phyloP scores from a whole-genome alignment of 2,888 invertebrate genomes.

The Andrena bucephala region DNA sequence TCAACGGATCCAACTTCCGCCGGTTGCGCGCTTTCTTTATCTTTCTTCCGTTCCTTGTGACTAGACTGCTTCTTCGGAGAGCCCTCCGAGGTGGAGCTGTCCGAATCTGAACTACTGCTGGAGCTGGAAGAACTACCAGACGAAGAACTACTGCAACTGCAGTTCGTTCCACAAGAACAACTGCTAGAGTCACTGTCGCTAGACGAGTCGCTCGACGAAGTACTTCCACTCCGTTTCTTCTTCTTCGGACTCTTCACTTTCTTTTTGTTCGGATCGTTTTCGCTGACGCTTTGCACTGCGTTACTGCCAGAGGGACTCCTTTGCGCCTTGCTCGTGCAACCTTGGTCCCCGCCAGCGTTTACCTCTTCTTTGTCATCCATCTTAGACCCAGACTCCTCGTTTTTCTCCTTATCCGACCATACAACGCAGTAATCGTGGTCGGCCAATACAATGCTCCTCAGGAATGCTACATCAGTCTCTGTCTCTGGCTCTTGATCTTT shows the following conservation, averaged over 20 bases:
- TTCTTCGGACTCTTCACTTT: slow-evolving; percentile 83
- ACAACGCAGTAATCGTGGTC: slow-evolving; percentile 92
- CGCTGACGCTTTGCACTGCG: slow-evolving; percentile 74
- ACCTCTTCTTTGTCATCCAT: slow-evolving; percentile 65
- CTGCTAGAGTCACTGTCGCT: slow-evolving; percentile 91
- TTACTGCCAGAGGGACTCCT: slow-evolving; percentile 66
- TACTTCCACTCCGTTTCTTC: slow-evolving; percentile 84
- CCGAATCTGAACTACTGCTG: slow-evolving; percentile 87
- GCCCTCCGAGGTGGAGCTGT: slow-evolving; percentile 88
- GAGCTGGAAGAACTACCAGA: slow-evolving; percentile 88
- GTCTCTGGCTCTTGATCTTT: slow-evolving; percentile 69
- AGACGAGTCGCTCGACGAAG: slow-evolving; percentile 91
- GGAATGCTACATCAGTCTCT: slow-evolving; percentile 71
- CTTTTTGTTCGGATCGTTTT: slow-evolving; percentile 69
- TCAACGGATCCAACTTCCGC: slow-evolving; percentile 86
- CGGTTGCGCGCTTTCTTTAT: slow-evolving; percentile 83
- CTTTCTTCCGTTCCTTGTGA: slow-evolving; percentile 84
- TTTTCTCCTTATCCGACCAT: slow-evolving; percentile 74
- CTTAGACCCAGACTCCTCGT: slow-evolving; percentile 24
- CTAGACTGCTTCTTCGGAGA: slow-evolving; percentile 81
- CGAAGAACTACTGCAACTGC: slow-evolving; percentile 92
- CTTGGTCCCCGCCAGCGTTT: slow-evolving; percentile 50
- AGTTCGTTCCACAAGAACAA: slow-evolving; percentile 93
- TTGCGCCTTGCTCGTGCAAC: slow-evolving; percentile 64
- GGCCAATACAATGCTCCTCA: slow-evolving; percentile 82